Conservation (phyloP, 2,113 vertebrate genomes). For the Atrichornis clamosus region DNA sequence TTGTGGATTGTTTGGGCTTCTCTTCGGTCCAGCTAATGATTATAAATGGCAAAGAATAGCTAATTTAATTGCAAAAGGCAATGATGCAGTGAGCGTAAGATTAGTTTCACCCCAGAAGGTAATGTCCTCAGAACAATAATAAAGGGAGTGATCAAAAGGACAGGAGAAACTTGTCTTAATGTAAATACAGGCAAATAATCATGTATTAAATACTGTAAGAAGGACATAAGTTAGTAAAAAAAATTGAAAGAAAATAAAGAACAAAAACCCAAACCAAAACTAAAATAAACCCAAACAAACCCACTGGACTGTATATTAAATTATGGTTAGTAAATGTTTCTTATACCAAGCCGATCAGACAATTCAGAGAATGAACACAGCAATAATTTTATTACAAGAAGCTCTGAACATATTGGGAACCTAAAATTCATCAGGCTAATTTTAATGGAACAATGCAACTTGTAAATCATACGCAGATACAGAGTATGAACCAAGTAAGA, state of each 20-base stretch:
- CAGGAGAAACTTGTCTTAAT: neutral
- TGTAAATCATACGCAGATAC: neutral
- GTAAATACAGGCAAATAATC: constrained; percentile 6
- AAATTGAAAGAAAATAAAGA: neutral
- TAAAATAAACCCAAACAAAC: neutral
- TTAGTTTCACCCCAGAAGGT: constrained; percentile 57
- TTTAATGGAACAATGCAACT: neutral
- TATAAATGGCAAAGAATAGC: constrained; percentile 61
- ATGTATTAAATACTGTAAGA: neutral
- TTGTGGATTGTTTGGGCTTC: neutral
- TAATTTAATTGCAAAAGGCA: constrained; percentile 70
- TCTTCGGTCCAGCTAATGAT: constrained; percentile 53
- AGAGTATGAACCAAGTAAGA: neutral
- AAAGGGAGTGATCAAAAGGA: neutral
- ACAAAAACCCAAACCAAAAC: neutral
- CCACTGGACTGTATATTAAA: neutral
- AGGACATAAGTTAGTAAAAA: constrained; percentile 6
- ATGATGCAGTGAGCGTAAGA: constrained; percentile 64
- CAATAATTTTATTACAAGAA: neutral
- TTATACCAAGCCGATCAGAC: neutral
- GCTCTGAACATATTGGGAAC: neutral
- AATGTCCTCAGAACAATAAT: constrained; percentile 52
- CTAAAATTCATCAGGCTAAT: neutral
- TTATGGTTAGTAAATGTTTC: neutral
- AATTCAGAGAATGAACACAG: neutral